A percentile compares a stretch with the other conserved stretches of the same genome.
phyloP scores from a whole-genome alignment of 2,888 invertebrate species.

The Acrocera orbiculus region DNA sequence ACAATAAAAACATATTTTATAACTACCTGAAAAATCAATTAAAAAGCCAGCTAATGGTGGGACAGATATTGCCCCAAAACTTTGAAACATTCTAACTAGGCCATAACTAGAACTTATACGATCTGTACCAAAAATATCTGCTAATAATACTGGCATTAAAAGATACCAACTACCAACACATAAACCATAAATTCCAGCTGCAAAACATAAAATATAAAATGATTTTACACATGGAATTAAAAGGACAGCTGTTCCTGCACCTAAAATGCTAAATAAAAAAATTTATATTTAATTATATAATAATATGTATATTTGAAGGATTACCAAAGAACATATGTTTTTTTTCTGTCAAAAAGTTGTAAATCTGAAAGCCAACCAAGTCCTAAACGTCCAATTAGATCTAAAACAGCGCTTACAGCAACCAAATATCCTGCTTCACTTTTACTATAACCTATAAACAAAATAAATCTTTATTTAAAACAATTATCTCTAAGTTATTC shows the following conservation, averaged over 20 bases:
- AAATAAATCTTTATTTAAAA: no score
- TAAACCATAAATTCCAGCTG: slow-evolving; percentile 49
- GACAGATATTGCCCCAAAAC: slow-evolving; percentile 52
- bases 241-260: slow-evolving; percentile 49
- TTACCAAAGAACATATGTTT: slow-evolving; percentile 53
- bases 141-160: slow-evolving; percentile 51
- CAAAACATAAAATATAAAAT: slow-evolving; percentile 45
- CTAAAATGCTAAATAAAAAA: slow-evolving; percentile 37
- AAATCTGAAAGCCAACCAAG: slow-evolving; percentile 58
- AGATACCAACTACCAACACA: slow-evolving; percentile 64
- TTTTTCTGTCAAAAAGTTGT: slow-evolving; percentile 49
- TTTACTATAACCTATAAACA: slow-evolving; percentile 31
- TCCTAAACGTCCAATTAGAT: slow-evolving; percentile 51
- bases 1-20: slow-evolving; percentile 53
- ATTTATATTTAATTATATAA: background rate
- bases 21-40: slow-evolving; percentile 51
- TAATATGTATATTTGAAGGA: background rate
- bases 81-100: slow-evolving; percentile 57
- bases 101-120: slow-evolving; percentile 60
- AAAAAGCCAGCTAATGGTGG: slow-evolving; percentile 52
- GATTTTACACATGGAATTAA: slow-evolving; percentile 46
- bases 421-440: slow-evolving; percentile 45
- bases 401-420: slow-evolving; percentile 55
- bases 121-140: slow-evolving; percentile 56
- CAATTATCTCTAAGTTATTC: no score